A percentile compares a stretch with the other conserved stretches of the same genome.
These are phyloP conservation scores for Carposina sasakii DNA, from an alignment of 1,140 invertebrate species.

Conservation along the genomic window DNA sequence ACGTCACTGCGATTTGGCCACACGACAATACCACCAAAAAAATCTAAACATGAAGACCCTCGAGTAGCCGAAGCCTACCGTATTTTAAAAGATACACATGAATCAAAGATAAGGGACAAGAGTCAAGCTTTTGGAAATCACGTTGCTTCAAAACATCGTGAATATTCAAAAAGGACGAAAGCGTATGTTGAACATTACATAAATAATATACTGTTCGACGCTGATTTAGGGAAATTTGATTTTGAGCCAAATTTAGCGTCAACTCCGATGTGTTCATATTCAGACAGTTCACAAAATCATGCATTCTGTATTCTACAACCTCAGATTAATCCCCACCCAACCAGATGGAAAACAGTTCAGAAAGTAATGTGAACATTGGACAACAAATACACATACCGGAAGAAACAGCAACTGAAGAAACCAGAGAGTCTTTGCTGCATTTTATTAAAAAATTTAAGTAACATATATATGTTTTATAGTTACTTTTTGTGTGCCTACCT, in stretches of 20 bases:
- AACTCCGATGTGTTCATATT: conserved; percentile 21
- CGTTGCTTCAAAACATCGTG: conserved; percentile 22
- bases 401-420: conserved; percentile 20
- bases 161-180: conserved; percentile 21
- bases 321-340: conserved; percentile 17
- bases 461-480: conserved; percentile 15
- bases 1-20: conserved; percentile 22
- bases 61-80: conserved; percentile 27
- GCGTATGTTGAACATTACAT: conserved; percentile 23
- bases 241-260: conserved; percentile 19
- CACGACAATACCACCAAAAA: conserved; percentile 26
- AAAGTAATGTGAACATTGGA: conserved; percentile 16
- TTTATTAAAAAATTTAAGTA: conserved; percentile 20
- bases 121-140: conserved; percentile 27
- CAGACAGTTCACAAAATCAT: conserved; percentile 20
- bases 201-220: conserved; percentile 22
- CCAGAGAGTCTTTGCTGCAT: conserved; percentile 19
- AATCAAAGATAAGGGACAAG: conserved; percentile 25
- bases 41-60: too few relatives aligned
- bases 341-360: conserved; percentile 18
- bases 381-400: conserved; percentile 20
- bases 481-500: conserved; percentile 19
- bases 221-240: conserved; percentile 22
- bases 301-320: conserved; percentile 15
- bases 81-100: conserved; percentile 30